A percentile compares a stretch with the other conserved stretches of the same genome.
phyloP scores from a whole-genome alignment of 2,888 invertebrate species.

The Drosophila diplacantha region DNA sequence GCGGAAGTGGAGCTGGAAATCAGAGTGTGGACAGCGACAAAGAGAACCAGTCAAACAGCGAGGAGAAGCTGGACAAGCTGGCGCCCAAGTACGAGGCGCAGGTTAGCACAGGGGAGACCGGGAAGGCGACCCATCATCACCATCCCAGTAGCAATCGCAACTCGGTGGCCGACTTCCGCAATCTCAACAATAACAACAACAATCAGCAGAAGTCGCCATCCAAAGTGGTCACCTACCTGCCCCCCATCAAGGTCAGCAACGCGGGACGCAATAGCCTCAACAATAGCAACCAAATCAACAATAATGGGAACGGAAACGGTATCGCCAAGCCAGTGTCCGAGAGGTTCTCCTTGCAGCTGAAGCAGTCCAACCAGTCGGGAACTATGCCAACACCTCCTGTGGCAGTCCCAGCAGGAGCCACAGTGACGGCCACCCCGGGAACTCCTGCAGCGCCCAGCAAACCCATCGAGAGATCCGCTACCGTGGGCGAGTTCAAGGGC shows the following conservation, averaged over 20 bases:
- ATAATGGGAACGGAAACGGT: slow-evolving; percentile 57
- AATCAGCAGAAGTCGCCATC: slow-evolving; percentile 29
- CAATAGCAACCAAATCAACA: slow-evolving; percentile 45
- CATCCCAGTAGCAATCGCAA: slow-evolving; percentile 65
- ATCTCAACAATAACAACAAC: slow-evolving; percentile 46
- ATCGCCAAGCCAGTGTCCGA: slow-evolving; percentile 38
- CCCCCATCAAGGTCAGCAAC: slow-evolving; percentile 64
- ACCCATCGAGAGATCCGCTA: slow-evolving; percentile 74
- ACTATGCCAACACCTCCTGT: slow-evolving; percentile 49
- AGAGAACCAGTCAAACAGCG: slow-evolving; percentile 82
- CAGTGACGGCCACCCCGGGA: slow-evolving; percentile 31
- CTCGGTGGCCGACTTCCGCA: slow-evolving; percentile 74
- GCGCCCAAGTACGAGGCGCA: slow-evolving; percentile 68
- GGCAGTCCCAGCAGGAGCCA: slow-evolving; percentile 29
- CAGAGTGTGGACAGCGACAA: slow-evolving; percentile 83
- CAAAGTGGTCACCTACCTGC: slow-evolving; percentile 56
- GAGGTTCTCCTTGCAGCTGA: slow-evolving; percentile 57
- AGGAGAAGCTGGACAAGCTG: slow-evolving; percentile 78
- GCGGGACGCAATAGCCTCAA: slow-evolving; percentile 42
- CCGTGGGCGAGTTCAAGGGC: slow-evolving; percentile 81
- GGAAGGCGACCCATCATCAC: slow-evolving; percentile 25
- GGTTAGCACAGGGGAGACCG: slow-evolving; percentile 45
- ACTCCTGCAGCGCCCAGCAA: slow-evolving; percentile 45
- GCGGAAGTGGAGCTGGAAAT: slow-evolving; percentile 26
- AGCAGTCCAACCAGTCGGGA: slow-evolving; percentile 35